Evolutionary conservation across 1,140 invertebrate species (phyloP), one percentile per base, ranked within the genome.

Genomic region (Euwallacea similis): DNA sequence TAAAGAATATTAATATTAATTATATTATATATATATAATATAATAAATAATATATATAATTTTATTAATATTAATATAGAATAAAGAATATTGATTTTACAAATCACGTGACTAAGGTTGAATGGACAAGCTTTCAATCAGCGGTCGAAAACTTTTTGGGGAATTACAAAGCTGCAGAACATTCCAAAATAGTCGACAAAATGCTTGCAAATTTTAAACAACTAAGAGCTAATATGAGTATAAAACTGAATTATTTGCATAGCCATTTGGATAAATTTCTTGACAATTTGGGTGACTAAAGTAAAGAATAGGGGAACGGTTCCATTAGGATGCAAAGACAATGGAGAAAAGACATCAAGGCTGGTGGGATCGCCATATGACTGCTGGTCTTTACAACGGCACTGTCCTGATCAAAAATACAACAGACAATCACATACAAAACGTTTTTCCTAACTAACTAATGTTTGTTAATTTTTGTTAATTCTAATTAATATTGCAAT

Each of bases 221-320:
- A 10, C 7, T 41, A 60, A 13, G 13, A 60, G 21, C 9, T 41
- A 60, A 56, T 56, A 56, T n/a, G 54, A 13, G 7, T 16, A 13
- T 56, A 13, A 56, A 21, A 56, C 2, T 56, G 9, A 0, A 60
- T 42, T 60, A 43, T 60, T 16, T 56, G 11, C 16, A 56, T 16
- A 56, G 54, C 54, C 54, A 50, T 50, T 13, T 50, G 46, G 1
- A 50, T 7, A 21, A 8, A 4, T 56, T 56, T 21, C 6, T 21
- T 16, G 54, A 56, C 11, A 56, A 56, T 16, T 16, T 56, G 54
- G 16, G 16, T 13, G 54, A 21, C 16, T 60, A 60, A 6, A 60
- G 58, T 13, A 4, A 60, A 13, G 21, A 60, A 41, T 21, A 60
- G 21, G 44, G 7, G 13, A 63, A 41, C 6, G 33, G 7, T 63